Base-by-base conservation (phyloP, 37 sponge, comb jelly and placozoan genomes). In the Hexactinellida sp. region DNA sequence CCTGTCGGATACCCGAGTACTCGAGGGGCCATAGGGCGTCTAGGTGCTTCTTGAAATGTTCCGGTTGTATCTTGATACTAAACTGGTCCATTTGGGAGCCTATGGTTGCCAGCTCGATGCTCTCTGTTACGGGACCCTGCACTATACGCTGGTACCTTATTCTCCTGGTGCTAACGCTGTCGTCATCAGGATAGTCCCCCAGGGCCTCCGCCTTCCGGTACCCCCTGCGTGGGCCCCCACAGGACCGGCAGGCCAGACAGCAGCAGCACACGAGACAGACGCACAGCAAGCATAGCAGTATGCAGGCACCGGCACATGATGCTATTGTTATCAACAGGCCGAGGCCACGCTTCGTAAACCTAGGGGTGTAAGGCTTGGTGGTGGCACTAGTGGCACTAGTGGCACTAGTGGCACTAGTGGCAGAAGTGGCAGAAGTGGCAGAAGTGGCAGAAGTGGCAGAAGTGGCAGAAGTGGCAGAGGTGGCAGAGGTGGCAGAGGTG, bases 21-120 rank as follows among this genome's bases (percentile, higher is more conserved):
- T 63, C 76, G 19, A 63, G 3, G 5, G 76, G 19, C 76, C 76
- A 63, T 32, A 63, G 76, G 28, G 76, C 3, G 76, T 63, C 76
- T 3, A 63, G 76, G 76, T 63, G 76, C 13, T 63, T 63, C 76
- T 63, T 63, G 34, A 63, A 63, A n/a, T 63, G 76, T 63, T 63
- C 76, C 76, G 76, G 76, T n/a, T 21, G 34, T 25, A 63, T 63
- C 34, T 63, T 63, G 28, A 7, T 23, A 3, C 13, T 63, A 63
- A 21, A n/a, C 30, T 63, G 28, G 3, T 63, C 76, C 76, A 63
- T 3, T 7, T 7, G 19, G 5, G 76, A 7, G 34, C 76, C 76
- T 63, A 28, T 10, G 3, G 30, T 63, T 28, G 76, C 34, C 34
- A 63, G 32, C 13, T 63, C 76, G 30, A 63, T n/a, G 25, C 5